Evolutionary conservation across 2,888 invertebrate species (phyloP).

Genomic region (Enchytraeus crypticus): DNA sequence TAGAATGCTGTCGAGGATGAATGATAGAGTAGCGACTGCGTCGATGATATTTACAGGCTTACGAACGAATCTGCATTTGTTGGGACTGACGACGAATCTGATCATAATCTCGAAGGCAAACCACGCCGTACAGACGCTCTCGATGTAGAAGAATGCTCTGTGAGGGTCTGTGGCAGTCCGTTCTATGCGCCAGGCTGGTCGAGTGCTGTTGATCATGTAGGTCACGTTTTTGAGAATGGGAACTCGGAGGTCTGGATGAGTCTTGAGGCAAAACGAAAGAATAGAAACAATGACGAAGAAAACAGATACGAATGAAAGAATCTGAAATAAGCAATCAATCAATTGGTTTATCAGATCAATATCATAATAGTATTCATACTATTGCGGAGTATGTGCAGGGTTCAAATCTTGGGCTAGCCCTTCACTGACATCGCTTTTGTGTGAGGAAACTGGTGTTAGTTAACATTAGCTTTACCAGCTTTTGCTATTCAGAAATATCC

Average conservation of each 20-base stretch:
- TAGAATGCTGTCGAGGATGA: slow-evolving; percentile 57
- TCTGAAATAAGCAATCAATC: neutral
- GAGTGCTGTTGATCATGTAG: slow-evolving; percentile 27
- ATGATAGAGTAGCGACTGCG: slow-evolving; percentile 82
- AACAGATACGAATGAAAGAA: slow-evolving; percentile 14
- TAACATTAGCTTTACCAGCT: too few species aligned
- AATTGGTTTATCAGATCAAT: neutral
- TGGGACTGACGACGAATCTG: slow-evolving; percentile 77
- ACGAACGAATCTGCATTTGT: slow-evolving; percentile 77
- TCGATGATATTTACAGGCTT: slow-evolving; percentile 91
- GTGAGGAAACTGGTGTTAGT: too few species aligned
- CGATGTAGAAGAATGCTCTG: slow-evolving; percentile 82
- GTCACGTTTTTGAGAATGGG: slow-evolving; percentile 17
- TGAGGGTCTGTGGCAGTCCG: slow-evolving; percentile 70
- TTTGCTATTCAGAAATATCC: too few species aligned
- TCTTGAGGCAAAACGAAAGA: slow-evolving; percentile 15
- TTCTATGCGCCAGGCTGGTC: slow-evolving; percentile 66
- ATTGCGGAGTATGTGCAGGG: too few species aligned
- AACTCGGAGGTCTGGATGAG: slow-evolving; percentile 52
- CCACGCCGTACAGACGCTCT: slow-evolving; percentile 86
- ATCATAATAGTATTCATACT: slow-evolving; percentile 69
- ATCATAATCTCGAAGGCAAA: slow-evolving; percentile 85
- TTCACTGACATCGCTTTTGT: too few species aligned
- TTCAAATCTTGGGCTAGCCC: too few species aligned
- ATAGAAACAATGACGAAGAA: slow-evolving; percentile 17